Base-by-base conservation (phyloP, 2,888 invertebrate species). In the Drosophila lutescens region DNA sequence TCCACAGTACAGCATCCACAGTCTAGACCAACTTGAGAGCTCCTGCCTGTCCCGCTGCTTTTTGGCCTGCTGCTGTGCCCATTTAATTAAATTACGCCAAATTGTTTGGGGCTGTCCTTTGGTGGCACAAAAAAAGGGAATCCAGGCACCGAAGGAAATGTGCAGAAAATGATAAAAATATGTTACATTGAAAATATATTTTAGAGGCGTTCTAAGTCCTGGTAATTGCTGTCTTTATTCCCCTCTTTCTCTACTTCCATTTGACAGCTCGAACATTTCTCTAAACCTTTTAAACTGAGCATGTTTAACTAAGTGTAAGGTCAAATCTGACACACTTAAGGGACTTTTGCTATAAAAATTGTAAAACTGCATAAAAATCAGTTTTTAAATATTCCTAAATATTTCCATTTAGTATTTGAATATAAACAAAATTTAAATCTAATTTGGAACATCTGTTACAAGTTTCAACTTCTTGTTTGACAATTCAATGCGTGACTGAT, bases 61-160 rank as follows among this genome's bases (percentile, higher is more conserved):
- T 75, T 74, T 76, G 78, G 77, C 74, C 78, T 77, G 74, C 85
- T 84, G 82, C 80, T 85, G 89, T 89, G 85, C 79, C 80, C 80
- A 86, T 88, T 90, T 90, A 89, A 89, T 89, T 89, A 89, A 89
- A 89, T 89, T 89, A 89, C 89, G 78, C 74, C 79, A 88, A 88
- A 89, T 89, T 88, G 84, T 83, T 83, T 69, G 89, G 83, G 87
- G 81, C 74, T 73, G 81, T 66, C 72, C 72, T 73, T 78, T 70
- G 71, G 72, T 77, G 73, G 56, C 32, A 50, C 26, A 34, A 36
- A 51, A 38, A 10, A 2, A 20, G 50, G 44, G 30, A 34, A 36
- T 32, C 10, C 2, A n/a, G 13, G 38, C 40, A 26, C 38, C 36
- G 8, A 54, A 26, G 30, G 67, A 87, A 80, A 88, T 88, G 76